phyloP scores from a whole-genome alignment of 2,797 vertebrate genomes.

The Poeciliopsis turneri region DNA sequence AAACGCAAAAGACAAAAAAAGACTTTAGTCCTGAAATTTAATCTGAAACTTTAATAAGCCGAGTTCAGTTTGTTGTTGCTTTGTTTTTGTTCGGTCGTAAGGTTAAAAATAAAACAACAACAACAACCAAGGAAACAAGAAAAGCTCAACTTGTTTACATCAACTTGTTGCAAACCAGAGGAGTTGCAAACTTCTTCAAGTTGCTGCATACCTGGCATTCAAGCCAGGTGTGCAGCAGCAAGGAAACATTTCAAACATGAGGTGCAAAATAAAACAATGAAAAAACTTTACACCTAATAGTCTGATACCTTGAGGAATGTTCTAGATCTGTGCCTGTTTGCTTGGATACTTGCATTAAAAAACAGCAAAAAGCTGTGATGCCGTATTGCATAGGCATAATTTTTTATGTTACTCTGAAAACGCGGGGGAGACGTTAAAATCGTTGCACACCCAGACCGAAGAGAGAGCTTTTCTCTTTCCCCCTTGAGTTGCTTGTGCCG shows the following conservation, averaged over 20 bases:
- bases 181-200: too few relatives aligned
- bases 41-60: not conserved
- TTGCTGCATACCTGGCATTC: too few relatives aligned
- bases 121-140: not conserved
- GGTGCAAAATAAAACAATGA: too few relatives aligned
- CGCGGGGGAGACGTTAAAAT: not conserved
- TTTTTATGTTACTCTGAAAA: not conserved
- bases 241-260: too few relatives aligned
- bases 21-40: not conserved
- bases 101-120: not conserved
- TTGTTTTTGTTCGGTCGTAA: not conserved
- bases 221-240: too few relatives aligned
- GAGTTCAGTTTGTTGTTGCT: not conserved
- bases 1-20: not conserved
- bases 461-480: not conserved
- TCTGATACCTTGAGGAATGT: too few relatives aligned
- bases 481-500: not conserved
- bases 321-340: too few relatives aligned
- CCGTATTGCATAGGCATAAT: not conserved
- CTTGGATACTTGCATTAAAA: too few relatives aligned
- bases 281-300: too few relatives aligned
- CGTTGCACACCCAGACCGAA: not conserved
- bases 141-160: not conserved
- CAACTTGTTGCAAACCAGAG: not conserved
- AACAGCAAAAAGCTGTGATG: not conserved